These are phyloP conservation scores for Hiodon tergisus DNA, from an alignment of 2,113 vertebrate species.

Conservation along the genomic window DNA sequence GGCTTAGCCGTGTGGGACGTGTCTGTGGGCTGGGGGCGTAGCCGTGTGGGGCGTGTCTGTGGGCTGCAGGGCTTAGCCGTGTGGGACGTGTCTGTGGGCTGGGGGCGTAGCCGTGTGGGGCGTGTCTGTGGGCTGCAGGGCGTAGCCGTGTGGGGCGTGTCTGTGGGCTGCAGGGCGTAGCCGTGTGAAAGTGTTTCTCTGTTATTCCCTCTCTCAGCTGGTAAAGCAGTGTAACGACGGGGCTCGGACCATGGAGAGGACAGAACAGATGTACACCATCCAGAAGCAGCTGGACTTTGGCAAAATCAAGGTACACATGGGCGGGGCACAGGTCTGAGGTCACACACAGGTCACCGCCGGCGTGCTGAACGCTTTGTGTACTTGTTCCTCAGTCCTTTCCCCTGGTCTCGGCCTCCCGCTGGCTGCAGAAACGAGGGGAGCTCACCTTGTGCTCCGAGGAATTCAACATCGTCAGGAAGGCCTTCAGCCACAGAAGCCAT, in stretches of 20 bases:
- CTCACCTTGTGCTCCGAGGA: constrained; percentile 70
- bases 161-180: neutral
- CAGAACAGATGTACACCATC: constrained; percentile 88
- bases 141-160: too few species aligned
- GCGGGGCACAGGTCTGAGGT: neutral
- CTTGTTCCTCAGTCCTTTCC: constrained; percentile 69
- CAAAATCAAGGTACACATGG: constrained; percentile 79
- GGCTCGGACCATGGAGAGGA: constrained; percentile 85
- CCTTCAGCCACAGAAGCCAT: constrained; percentile 68
- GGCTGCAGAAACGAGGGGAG: constrained; percentile 85
- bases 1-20: too few species aligned
- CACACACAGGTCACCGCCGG: too few species aligned
- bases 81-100: too few species aligned
- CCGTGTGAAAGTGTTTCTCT: neutral
- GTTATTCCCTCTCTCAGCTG: constrained; percentile 57
- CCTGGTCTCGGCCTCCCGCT: constrained; percentile 78
- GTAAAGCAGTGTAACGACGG: constrained; percentile 86
- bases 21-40: too few species aligned
- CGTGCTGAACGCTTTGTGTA: neutral
- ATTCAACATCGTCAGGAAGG: constrained; percentile 73
- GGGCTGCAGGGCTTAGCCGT: too few species aligned
- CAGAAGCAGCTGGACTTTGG: constrained; percentile 91
- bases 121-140: too few species aligned
- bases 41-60: too few species aligned
- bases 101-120: neutral